Evolutionary conservation across 2,113 vertebrate species (phyloP).

Genomic region (Psephotus haematonotus): DNA sequence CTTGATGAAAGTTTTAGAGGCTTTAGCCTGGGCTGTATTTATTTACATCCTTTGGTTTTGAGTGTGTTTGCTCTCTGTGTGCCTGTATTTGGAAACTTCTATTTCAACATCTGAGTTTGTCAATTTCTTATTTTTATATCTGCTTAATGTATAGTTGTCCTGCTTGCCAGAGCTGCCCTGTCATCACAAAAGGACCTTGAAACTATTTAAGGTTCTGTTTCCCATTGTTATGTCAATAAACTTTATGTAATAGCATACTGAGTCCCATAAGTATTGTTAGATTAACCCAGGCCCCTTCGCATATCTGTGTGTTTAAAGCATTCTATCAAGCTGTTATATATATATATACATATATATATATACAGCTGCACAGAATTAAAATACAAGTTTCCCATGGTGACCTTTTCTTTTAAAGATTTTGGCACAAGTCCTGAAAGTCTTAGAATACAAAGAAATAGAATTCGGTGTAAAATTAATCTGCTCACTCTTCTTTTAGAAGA

Average conservation of each 20-base stretch:
- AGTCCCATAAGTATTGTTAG: neutral
- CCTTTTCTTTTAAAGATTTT: neutral
- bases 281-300: slow-evolving; percentile 5
- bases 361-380: neutral
- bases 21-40: neutral
- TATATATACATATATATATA: neutral
- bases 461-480: neutral
- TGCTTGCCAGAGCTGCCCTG: slow-evolving; percentile 5
- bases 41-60: neutral
- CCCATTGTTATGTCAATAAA: slow-evolving; percentile 7
- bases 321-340: neutral
- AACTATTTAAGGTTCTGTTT: slow-evolving; percentile 33
- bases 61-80: neutral
- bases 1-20: neutral
- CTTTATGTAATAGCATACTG: neutral
- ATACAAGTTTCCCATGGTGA: neutral
- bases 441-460: neutral
- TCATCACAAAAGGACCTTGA: slow-evolving; percentile 23
- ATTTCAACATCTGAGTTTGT: neutral
- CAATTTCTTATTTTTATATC: neutral
- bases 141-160: slow-evolving; percentile 8
- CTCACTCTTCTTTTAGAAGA: neutral
- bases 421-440: neutral
- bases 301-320: neutral
- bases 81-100: neutral